Conservation (phyloP, 2,113 vertebrate species). For the Chloropsis hardwickii region DNA sequence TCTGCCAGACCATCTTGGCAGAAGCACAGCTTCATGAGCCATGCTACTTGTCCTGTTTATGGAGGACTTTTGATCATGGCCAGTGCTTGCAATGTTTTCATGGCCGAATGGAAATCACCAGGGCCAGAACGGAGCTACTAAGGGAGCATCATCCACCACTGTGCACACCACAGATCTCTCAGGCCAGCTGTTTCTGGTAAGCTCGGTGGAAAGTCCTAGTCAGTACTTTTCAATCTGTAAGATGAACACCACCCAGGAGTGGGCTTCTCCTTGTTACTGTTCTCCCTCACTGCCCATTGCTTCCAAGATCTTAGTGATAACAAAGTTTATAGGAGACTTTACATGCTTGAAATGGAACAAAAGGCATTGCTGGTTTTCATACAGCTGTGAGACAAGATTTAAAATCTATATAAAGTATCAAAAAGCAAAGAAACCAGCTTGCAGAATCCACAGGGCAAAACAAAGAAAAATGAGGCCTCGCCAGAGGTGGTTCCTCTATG, state of each 20-base stretch:
- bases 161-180: not conserved
- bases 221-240: not conserved
- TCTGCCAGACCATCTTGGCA: not conserved
- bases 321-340: not conserved
- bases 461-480: rapidly evolving
- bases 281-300: not conserved
- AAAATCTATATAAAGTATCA: not conserved
- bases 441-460: not conserved
- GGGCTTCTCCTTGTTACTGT: not conserved
- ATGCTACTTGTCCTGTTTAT: not conserved
- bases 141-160: not conserved
- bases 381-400: not conserved
- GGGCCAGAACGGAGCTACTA: not conserved
- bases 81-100: not conserved
- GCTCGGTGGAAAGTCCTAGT: not conserved
- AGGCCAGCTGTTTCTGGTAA: not conserved
- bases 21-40: not conserved
- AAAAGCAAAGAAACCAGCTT: not conserved
- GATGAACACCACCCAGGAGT: not conserved
- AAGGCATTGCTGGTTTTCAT: not conserved
- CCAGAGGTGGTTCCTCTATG: not conserved
- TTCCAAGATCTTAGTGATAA: not conserved
- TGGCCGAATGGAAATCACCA: not conserved
- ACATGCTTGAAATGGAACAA: not conserved
- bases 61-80: not conserved